phyloP scores from a whole-genome alignment of 1,140 invertebrate species.

The Drosophila truncata region DNA sequence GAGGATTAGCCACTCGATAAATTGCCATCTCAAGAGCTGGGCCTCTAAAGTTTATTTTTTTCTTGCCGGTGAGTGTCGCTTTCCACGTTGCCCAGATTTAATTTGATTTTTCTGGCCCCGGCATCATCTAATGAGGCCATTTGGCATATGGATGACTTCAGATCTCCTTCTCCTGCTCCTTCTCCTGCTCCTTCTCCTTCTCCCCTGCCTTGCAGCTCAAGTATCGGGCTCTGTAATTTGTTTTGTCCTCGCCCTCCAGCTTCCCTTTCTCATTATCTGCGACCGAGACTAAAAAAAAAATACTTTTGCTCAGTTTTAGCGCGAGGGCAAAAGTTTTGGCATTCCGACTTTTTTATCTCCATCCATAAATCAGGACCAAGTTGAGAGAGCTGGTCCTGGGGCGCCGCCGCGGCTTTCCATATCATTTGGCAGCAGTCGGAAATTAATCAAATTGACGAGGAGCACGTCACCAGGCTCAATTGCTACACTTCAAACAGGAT shows the following conservation, averaged over 20 bases:
- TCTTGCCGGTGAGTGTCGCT: background rate
- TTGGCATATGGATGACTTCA: constrained; percentile 63
- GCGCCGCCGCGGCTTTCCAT: constrained; percentile 14
- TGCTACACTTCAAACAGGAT: constrained; percentile 35
- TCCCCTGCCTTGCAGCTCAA: background rate
- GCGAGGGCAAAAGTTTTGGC: constrained; percentile 58
- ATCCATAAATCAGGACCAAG: constrained; percentile 71
- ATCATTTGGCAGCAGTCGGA: constrained; percentile 30
- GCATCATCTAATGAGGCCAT: constrained; percentile 65
- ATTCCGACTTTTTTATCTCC: constrained; percentile 72
- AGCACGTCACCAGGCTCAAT: constrained; percentile 44
- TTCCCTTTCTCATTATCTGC: constrained; percentile 22
- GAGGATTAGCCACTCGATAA: constrained; percentile 18
- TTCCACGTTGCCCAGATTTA: constrained; percentile 47
- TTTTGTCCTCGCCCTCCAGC: constrained; percentile 9
- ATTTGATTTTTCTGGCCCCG: constrained; percentile 53
- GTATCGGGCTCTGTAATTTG: constrained; percentile 60
- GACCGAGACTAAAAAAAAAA: constrained; percentile 59
- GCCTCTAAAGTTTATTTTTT: constrained; percentile 3
- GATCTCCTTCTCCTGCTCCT: constrained; percentile 26
- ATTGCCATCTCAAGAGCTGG: too few relatives aligned
- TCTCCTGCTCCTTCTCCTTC: background rate
- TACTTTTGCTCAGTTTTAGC: constrained; percentile 45
- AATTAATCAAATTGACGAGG: constrained; percentile 57
- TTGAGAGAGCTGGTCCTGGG: constrained; percentile 32